Evolutionary conservation across 2,797 vertebrate genomes (phyloP).

Genomic region (Pelobates cultripes): DNA sequence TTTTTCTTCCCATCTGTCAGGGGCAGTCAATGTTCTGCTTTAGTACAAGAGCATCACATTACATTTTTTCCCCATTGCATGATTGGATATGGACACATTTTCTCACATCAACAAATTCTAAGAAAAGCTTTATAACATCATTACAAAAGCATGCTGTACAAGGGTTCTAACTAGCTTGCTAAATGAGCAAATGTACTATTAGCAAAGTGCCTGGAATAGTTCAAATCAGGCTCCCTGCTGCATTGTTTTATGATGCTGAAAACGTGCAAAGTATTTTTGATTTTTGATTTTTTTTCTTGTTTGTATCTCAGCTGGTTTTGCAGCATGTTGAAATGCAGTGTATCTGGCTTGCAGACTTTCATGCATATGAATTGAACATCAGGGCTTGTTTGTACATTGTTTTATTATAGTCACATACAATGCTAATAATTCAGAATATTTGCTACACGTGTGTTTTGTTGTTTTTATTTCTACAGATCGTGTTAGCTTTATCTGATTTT

Average conservation of each 20-base stretch:
- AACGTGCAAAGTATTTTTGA: slow-evolving; percentile 64
- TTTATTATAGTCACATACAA: neutral
- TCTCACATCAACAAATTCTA: slow-evolving; percentile 74
- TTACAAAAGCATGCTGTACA: slow-evolving; percentile 76
- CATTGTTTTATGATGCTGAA: slow-evolving; percentile 75
- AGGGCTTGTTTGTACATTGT: slow-evolving; percentile 32
- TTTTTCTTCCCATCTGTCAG: slow-evolving; percentile 74
- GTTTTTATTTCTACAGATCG: neutral
- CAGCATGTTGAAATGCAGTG: slow-evolving; percentile 66
- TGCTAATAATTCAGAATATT: neutral
- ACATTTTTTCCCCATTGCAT: slow-evolving; percentile 59
- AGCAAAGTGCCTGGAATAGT: slow-evolving; percentile 72
- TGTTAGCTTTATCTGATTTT: neutral
- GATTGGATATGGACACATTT: slow-evolving; percentile 73
- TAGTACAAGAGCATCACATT: slow-evolving; percentile 71
- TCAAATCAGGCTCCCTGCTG: slow-evolving; percentile 72
- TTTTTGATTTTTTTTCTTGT: slow-evolving; percentile 70
- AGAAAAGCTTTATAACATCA: slow-evolving; percentile 75
- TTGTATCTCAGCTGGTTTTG: slow-evolving; percentile 70
- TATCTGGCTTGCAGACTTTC: slow-evolving; percentile 56
- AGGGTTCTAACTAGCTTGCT: slow-evolving; percentile 75
- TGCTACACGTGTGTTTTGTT: neutral
- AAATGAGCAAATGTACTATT: slow-evolving; percentile 75
- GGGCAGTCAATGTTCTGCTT: slow-evolving; percentile 69
- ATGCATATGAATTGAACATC: slow-evolving; percentile 34